These are phyloP conservation scores for Danio tinwini DNA, from an alignment of 2,797 vertebrate species.

Conservation along the genomic window DNA sequence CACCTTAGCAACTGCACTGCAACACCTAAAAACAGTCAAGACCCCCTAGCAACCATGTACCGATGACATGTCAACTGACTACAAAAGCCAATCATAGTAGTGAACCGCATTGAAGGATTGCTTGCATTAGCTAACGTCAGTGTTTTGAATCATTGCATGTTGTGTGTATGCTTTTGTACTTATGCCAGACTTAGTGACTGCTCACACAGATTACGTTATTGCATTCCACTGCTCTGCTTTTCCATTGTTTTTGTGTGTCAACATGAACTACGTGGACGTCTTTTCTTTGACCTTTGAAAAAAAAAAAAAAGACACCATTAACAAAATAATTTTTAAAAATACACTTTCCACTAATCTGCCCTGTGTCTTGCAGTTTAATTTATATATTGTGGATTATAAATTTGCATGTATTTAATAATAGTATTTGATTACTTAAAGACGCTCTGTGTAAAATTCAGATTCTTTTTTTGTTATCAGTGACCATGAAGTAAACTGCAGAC, in stretches of 20 bases:
- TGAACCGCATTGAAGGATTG: background rate
- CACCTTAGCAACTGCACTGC: background rate
- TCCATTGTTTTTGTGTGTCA: conserved; percentile 1
- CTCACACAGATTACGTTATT: background rate
- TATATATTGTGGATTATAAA: no score
- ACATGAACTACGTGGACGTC: background rate
- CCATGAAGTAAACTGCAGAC: no score
- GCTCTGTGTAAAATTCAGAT: no score
- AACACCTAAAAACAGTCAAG: background rate
- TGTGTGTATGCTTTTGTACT: background rate
- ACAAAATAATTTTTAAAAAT: no score
- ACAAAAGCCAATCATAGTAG: background rate
- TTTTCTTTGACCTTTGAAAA: background rate
- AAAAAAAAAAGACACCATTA: no score
- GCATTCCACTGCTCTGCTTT: conserved; percentile 7
- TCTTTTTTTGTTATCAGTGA: no score
- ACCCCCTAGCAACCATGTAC: background rate
- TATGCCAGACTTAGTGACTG: background rate
- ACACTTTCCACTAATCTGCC: no score
- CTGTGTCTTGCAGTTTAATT: no score
- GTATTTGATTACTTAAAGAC: no score
- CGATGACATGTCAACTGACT: background rate
- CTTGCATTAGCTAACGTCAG: background rate
- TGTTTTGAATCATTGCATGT: background rate
- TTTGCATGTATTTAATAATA: no score